Evolutionary conservation across 1,140 invertebrate genomes (phyloP).

Genomic region (Pseudomyrmex pallidus): DNA sequence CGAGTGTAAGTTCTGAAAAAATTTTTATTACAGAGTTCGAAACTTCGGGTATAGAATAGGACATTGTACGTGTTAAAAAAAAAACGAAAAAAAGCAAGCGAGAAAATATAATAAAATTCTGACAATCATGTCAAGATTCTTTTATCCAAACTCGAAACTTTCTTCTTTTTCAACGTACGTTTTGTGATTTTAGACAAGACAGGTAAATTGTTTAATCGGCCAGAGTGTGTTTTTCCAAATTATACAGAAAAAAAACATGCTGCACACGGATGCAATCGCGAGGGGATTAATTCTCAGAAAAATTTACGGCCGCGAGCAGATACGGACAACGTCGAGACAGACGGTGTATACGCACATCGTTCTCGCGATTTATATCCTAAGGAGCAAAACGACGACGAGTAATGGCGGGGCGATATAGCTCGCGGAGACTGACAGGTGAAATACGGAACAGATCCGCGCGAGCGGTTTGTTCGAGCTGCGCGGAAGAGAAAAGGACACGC

Average conservation of each 20-base stretch:
- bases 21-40: too few species aligned
- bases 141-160: too few species aligned
- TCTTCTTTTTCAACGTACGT: too few species aligned
- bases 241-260: neutral
- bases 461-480: conserved; percentile 54
- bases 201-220: neutral
- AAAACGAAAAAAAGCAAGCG: too few species aligned
- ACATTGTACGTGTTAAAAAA: too few species aligned
- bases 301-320: conserved; percentile 40
- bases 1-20: neutral
- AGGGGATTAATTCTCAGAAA: conserved; percentile 36
- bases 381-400: conserved; percentile 51
- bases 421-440: conserved; percentile 54
- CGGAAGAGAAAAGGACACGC: conserved; percentile 5
- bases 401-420: conserved; percentile 43
- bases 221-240: neutral
- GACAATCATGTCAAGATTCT: too few species aligned
- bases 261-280: conserved; percentile 45
- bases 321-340: conserved; percentile 13
- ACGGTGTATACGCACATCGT: conserved; percentile 47
- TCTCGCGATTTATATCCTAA: conserved; percentile 54
- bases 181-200: neutral
- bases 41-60: too few species aligned
- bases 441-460: conserved; percentile 57
- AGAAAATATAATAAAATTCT: too few species aligned